Base-by-base conservation (phyloP, 2,797 vertebrate genomes). In the Schizopygopsis malacanthus region DNA sequence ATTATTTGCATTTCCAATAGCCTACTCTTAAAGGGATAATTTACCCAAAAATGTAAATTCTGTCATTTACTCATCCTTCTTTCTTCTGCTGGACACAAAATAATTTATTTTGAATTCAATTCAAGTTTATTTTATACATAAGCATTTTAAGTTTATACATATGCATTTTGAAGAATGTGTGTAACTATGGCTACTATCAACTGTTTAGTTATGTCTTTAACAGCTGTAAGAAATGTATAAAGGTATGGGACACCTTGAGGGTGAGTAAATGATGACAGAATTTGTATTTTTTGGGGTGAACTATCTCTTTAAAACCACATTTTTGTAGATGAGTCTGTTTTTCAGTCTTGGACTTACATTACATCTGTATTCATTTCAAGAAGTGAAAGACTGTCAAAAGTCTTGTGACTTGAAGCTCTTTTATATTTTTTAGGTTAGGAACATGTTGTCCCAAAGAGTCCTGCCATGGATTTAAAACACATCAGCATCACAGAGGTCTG, bases 401-500 rank as follows among this genome's bases (percentile, higher is more conserved):
- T 71, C 69, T 73, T 20, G 25, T 28, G n/a, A 45, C n/a, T 20
- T 4, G 1, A 72, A 63, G 54, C 15, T 63, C 52, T 52, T 43
- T 61, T 15, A 11, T 2, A 47, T 63, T 73, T 37, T 43, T 73
- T 7, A 81, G 52, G 39, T 33, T 45, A 56, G 28, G 11, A 85
- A 20, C 61, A 61, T 54, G 13, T 3, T 67, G 59, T 84, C 70
- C 37, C 25, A 47, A 79, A 85, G 43, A 79, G 41, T 61, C 28
- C 61, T 37, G 41, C 6, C 16, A 47, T 63, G 37, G 2, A 54
- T 41, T 81, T 56, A 83, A 82, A 59, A 63, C 33, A 54, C 65
- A 80, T 65, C 6, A 39, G 22, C 76, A 33, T 59, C 85, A 82
- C 54, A 87, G 72, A 78, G 39, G 33, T 72, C 69, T 50, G 75